These are phyloP conservation scores for Tetranychus cinnabarinus DNA, from an alignment of 1,140 invertebrate genomes.

Conservation along the genomic window DNA sequence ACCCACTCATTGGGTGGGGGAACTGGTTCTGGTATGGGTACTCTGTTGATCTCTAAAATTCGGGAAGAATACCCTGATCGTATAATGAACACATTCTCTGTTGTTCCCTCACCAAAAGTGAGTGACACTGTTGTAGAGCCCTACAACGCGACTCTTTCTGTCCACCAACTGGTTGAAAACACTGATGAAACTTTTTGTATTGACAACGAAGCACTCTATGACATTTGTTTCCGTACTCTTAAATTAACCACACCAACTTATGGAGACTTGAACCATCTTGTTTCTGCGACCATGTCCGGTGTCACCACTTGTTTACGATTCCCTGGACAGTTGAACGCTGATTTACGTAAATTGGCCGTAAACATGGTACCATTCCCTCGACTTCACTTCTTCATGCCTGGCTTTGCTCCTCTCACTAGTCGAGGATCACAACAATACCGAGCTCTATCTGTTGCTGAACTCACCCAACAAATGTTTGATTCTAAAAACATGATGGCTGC, in stretches of 20 bases:
- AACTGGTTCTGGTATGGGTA: slow-evolving; percentile 19
- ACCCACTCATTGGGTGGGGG: slow-evolving; percentile 19
- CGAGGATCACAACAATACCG: slow-evolving; percentile 59
- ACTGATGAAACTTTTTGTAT: slow-evolving; percentile 27
- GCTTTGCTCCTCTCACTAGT: slow-evolving; percentile 55
- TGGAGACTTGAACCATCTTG: slow-evolving; percentile 26
- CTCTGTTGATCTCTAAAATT: slow-evolving; percentile 18
- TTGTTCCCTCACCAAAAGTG: slow-evolving; percentile 17
- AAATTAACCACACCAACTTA: slow-evolving; percentile 26
- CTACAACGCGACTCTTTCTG: slow-evolving; percentile 25
- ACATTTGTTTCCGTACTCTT: slow-evolving; percentile 25
- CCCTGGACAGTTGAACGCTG: slow-evolving; percentile 39
- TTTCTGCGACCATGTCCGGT: slow-evolving; percentile 32
- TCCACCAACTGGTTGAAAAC: slow-evolving; percentile 25
- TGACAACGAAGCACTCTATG: slow-evolving; percentile 26
- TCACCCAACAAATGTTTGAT: slow-evolving; percentile 66
- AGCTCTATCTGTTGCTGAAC: slow-evolving; percentile 53
- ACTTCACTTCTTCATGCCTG: slow-evolving; percentile 34
- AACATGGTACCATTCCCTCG: slow-evolving; percentile 88
- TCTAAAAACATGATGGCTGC: slow-evolving; percentile 48
- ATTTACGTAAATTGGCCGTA: slow-evolving; percentile 77
- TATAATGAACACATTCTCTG: slow-evolving; percentile 14
- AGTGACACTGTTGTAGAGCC: slow-evolving; percentile 31
- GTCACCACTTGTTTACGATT: slow-evolving; percentile 37
- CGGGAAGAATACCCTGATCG: slow-evolving; percentile 18